Evolutionary conservation across 2,888 invertebrate species (phyloP), one percentile per base, ranked within the genome.

Genomic region (Ichneumon xanthorius): DNA sequence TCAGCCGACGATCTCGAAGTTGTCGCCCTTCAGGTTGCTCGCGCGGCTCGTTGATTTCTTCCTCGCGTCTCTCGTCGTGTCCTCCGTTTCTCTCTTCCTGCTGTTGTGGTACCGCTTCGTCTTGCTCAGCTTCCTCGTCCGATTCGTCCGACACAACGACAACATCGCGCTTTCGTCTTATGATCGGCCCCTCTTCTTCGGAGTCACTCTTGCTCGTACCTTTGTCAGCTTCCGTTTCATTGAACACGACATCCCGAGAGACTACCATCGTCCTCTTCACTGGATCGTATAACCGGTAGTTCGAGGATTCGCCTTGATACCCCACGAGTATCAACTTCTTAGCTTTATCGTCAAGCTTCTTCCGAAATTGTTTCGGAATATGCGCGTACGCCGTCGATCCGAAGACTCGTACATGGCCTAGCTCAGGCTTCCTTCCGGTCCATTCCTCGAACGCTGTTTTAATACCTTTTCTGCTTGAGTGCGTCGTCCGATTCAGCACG

Each of bases 271-370:
- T 84, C 22, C 63, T 80, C 48, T 30, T 84, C 11, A 16, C 72
- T 19, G 84, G 78, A 72, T 88, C 86, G 26, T 61, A 86, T 2
- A 88, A n/a, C 2, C 70, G 70, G 55, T 89, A 88, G 33, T 87
- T 88, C 22, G 65, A 30, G 0, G 85, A 79, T 2, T 86, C 72
- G 0, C 9, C 78, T 26, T 86, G 82, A 68, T 89, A 89, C 0
- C 88, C 89, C 6, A 89, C 86, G 63, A 75, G 61, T 22, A 58
- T 3, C 22, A 61, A 11, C 26, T 48, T 80, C 61, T 26, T 22
- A 19, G 72, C 33, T 3, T 53, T 68, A 50, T 72, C 73, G 48
- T 61, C 45, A 14, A 73, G 71, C 16, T 65, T 63, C 37, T 19
- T 65, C 6, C 19, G 63, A 50, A 76, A 65, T 19, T 76, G 63